phyloP scores from a whole-genome alignment of 2,113 vertebrate species.

The Mormyrus lacerda region DNA sequence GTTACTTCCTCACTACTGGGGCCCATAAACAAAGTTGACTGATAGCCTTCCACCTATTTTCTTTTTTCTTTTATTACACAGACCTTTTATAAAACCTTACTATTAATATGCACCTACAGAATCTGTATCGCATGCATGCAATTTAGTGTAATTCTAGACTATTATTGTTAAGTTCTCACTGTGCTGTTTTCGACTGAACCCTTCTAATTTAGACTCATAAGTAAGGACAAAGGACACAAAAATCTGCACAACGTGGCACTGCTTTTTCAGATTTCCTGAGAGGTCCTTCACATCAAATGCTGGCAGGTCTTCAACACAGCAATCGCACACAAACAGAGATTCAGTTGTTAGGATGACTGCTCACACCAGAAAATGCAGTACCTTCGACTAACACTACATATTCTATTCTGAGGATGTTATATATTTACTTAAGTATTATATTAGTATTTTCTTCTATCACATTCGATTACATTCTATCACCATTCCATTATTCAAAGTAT shows the following conservation, averaged over 20 bases:
- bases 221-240: not conserved
- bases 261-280: slow-evolving; percentile 28
- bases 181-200: not conserved
- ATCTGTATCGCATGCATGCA: not conserved
- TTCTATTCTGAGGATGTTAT: not conserved
- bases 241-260: not conserved
- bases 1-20: not conserved
- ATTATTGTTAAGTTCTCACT: not conserved
- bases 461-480: not conserved
- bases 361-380: not conserved
- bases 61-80: not conserved
- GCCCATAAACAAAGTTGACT: not conserved
- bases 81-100: not conserved
- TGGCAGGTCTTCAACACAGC: not conserved
- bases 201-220: not conserved
- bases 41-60: not conserved
- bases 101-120: not conserved
- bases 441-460: not conserved
- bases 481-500: not conserved
- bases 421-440: not conserved
- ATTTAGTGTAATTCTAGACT: not conserved
- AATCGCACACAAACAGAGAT: slow-evolving; percentile 26
- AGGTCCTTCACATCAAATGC: slow-evolving; percentile 49
- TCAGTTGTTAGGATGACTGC: not conserved
- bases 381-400: not conserved